Base-by-base conservation (phyloP, 2,888 invertebrate genomes). In the Dexiosoma caninum region DNA sequence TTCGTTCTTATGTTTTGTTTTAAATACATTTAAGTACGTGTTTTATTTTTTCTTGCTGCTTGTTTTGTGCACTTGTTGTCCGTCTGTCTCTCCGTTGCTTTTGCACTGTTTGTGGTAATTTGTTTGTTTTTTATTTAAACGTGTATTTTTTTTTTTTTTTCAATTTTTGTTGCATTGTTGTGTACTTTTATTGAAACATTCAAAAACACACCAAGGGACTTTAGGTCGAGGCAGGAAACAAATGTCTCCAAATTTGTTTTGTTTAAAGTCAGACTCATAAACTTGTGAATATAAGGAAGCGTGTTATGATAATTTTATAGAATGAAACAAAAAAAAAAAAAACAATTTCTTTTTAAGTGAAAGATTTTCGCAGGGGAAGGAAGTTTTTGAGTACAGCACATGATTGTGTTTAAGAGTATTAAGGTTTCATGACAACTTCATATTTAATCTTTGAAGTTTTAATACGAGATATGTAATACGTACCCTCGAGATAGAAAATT, bases 31-130 rank as follows among this genome's bases (percentile, higher is more conserved):
- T 49, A 75, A 57, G 74, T 66, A 57, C 46, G 27, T 46, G 37
- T 78, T 69, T 40, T 49, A 23, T 1, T 42, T 62, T 69, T 32
- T 46, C 32, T 10, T 2, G 32, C 16, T 21, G 6, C 19, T 55
- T 46, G 30, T 46, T 19, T 46, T 16, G 12, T 27, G 9, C 49
- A 64, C 9, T 37, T 57, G 70, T 49, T 64, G 40, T 60, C 23
- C 59, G 62, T 62, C 55, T 23, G 53, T 37, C 55, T 51, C 21
- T 19, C 40, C 57, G 9, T 62, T 74, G 55, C 40, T 64, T 44
- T 21, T 51, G 19, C 44, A 67, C 49, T 67, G 55, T 76, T 81
- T 72, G 76, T 62, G 76, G 72, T 69, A 81, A 77, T 81, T 81
- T 77, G 75, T 67, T 79, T 72, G 53, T 62, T 23, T 69, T 69